These are phyloP conservation scores for Catharus fuscescens DNA, from an alignment of 2,113 vertebrate species.

Conservation along the genomic window DNA sequence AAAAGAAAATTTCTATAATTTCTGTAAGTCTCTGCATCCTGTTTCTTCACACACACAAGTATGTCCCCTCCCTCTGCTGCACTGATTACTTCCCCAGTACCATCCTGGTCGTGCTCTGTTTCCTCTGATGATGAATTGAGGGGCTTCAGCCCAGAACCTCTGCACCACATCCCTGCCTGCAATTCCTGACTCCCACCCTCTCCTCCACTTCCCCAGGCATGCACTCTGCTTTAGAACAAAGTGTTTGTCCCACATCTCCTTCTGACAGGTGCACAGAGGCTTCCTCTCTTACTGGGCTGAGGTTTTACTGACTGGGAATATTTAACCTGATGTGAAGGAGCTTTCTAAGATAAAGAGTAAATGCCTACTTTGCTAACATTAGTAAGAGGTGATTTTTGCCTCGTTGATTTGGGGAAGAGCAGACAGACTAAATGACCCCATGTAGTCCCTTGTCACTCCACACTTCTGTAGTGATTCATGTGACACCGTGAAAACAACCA, in stretches of 20 bases:
- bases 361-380: neutral
- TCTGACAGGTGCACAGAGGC: neutral
- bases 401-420: neutral
- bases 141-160: neutral
- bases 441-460: neutral
- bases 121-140: neutral
- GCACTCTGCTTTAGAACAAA: neutral
- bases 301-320: neutral
- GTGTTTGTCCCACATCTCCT: neutral
- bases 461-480: neutral
- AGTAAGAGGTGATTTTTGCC: neutral
- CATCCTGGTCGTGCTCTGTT: neutral
- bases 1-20: neutral
- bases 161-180: neutral
- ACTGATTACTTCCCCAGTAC: neutral
- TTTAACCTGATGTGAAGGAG: neutral
- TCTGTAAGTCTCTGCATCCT: neutral
- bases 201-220: neutral
- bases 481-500: neutral
- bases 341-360: neutral
- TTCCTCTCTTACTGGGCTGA: neutral
- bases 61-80: neutral
- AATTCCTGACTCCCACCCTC: neutral
- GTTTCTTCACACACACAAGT: neutral
- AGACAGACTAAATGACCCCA: neutral